Conservation (phyloP, 1,140 invertebrate species). For the Trichoplusia ni region DNA sequence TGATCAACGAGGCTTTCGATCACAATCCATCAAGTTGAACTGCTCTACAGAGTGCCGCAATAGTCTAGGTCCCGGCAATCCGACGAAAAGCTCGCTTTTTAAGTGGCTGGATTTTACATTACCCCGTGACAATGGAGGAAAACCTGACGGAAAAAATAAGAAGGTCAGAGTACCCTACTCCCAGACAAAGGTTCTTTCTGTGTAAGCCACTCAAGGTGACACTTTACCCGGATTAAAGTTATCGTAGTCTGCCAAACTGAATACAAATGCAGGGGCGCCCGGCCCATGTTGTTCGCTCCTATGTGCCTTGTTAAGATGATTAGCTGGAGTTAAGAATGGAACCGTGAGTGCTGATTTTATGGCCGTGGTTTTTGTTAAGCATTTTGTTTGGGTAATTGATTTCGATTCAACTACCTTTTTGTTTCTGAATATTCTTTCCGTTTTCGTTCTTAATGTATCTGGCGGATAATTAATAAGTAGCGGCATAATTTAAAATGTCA, state of each 20-base stretch:
- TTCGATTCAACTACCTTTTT: constrained; percentile 5
- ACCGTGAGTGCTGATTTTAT: constrained; percentile 10
- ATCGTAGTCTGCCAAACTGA: constrained; percentile 76
- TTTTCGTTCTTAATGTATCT: background rate
- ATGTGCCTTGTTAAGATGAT: constrained; percentile 45
- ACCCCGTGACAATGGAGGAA: constrained; percentile 58
- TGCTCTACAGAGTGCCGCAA: constrained; percentile 39
- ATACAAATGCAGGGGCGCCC: constrained; percentile 70
- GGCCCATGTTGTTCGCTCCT: constrained; percentile 31
- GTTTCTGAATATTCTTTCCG: background rate
- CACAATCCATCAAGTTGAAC: constrained; percentile 71
- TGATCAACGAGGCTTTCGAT: constrained; percentile 75
- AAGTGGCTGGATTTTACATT: constrained; percentile 62
- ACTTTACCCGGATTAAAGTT: constrained; percentile 80
- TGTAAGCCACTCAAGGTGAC: constrained; percentile 78
- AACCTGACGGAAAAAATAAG: constrained; percentile 71
- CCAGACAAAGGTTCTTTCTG: constrained; percentile 72
- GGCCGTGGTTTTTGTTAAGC: background rate
- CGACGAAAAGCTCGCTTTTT: constrained; percentile 54
- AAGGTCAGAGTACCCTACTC: constrained; percentile 62
- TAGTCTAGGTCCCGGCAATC: constrained; percentile 54
- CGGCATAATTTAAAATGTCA: background rate
- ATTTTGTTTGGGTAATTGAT: background rate
- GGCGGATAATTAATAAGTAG: background rate
- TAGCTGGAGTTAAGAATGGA: constrained; percentile 26